phyloP scores from a whole-genome alignment of 2,113 vertebrate species.

The Eolophus roseicapilla region DNA sequence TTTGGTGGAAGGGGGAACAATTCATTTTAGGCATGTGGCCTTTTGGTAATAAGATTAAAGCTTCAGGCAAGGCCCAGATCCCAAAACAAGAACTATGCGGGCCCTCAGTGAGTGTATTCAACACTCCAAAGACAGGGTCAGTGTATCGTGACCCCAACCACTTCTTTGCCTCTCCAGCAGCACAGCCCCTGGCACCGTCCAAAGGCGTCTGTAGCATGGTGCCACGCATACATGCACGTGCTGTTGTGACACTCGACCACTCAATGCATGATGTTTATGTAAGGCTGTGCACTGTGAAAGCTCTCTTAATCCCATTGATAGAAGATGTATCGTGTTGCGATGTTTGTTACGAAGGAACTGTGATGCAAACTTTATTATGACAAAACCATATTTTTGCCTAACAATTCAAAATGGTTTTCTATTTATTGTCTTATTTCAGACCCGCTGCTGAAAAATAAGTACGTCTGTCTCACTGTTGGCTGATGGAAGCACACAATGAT shows the following conservation, averaged over 20 bases:
- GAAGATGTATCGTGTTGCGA: rapidly evolving
- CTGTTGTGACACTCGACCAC: rapidly evolving
- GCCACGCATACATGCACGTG: rapidly evolving
- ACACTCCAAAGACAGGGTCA: not conserved
- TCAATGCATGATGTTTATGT: rapidly evolving
- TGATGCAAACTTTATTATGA: rapidly evolving
- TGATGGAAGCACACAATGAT: not conserved
- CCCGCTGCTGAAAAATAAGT: not conserved
- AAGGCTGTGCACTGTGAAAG: rapidly evolving
- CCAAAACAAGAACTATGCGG: not conserved
- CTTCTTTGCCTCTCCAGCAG: not conserved
- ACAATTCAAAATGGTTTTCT: not conserved
- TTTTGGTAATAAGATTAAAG: not conserved
- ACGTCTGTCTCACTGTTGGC: not conserved
- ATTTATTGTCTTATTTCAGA: not conserved
- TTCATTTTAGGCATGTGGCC: not conserved
- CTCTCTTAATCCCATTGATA: rapidly evolving
- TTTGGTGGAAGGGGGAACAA: not conserved
- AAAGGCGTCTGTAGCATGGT: rapidly evolving
- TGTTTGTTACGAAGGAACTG: no score
- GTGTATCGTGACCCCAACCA: rapidly evolving
- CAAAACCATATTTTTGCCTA: not conserved
- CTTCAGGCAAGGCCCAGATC: not conserved
- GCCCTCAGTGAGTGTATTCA: rapidly evolving
- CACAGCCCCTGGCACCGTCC: not conserved